These are phyloP conservation scores for Lepetodrilus schrolli DNA, from an alignment of 2,888 invertebrate genomes.

Conservation along the genomic window DNA sequence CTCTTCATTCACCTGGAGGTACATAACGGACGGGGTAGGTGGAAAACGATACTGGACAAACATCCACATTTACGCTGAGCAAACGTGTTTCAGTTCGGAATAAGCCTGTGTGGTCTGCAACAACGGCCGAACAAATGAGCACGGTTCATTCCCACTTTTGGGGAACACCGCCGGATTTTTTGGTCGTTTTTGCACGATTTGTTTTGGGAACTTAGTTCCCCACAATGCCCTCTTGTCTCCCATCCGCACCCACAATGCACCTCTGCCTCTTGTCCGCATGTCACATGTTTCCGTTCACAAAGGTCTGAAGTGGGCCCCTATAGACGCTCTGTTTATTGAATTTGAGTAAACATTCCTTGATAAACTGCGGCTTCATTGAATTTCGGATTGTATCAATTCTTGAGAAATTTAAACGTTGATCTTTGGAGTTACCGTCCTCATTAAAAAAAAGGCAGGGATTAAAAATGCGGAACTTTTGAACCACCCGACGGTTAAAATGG, in stretches of 20 bases:
- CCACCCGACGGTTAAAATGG: too few relatives aligned
- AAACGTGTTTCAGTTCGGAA: background rate
- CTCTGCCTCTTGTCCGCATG: slow-evolving; percentile 5
- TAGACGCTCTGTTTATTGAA: background rate
- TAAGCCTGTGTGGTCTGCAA: background rate
- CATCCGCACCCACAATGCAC: too few relatives aligned
- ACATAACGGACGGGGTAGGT: background rate
- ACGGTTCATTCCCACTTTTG: background rate
- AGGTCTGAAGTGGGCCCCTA: background rate
- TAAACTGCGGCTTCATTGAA: background rate
- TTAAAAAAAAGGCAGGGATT: too few relatives aligned
- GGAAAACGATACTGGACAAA: slow-evolving; percentile 15
- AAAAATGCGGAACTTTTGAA: too few relatives aligned
- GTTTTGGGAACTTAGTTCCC: background rate
- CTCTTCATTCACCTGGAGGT: background rate
- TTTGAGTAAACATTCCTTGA: background rate
- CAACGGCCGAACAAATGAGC: background rate
- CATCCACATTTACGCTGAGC: background rate
- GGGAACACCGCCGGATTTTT: background rate
- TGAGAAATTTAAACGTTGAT: background rate
- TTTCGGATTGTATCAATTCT: background rate
- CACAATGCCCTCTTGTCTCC: too few relatives aligned
- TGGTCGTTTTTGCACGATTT: slow-evolving; percentile 17
- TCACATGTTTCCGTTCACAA: slow-evolving; percentile 9
- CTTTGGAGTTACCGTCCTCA: background rate